Conservation (phyloP, 2,113 vertebrate species). For the Antigone vipio region DNA sequence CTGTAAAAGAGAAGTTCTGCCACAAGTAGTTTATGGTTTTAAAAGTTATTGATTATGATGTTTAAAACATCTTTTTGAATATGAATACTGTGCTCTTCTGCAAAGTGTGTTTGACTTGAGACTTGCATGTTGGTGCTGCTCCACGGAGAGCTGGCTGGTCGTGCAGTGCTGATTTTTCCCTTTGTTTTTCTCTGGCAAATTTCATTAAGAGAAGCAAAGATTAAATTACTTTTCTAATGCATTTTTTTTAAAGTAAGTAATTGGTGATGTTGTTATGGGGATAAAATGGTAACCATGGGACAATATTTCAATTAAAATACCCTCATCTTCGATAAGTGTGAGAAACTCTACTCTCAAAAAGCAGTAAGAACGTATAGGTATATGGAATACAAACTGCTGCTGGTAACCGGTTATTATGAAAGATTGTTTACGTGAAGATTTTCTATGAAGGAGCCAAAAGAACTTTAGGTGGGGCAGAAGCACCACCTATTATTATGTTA, state of each 20-base stretch:
- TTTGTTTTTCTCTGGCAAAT: constrained; percentile 51
- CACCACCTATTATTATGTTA: constrained; percentile 54
- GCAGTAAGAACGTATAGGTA: not conserved
- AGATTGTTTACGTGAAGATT: constrained; percentile 37
- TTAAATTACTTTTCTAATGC: constrained; percentile 58
- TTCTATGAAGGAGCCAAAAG: constrained; percentile 53
- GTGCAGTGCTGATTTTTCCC: not conserved
- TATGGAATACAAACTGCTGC: not conserved
- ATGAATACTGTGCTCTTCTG: not conserved
- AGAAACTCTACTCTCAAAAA: constrained; percentile 1
- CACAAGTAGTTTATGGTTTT: not conserved
- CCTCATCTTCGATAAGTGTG: not conserved
- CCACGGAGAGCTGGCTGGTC: not conserved
- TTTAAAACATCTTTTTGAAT: not conserved
- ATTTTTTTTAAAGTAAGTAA: constrained; percentile 55
- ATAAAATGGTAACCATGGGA: constrained; percentile 37
- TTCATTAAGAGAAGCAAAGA: constrained; percentile 55
- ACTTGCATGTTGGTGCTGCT: not conserved
- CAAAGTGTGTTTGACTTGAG: not conserved
- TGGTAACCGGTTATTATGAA: constrained; percentile 8
- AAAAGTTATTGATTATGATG: not conserved
- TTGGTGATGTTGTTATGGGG: constrained; percentile 50
- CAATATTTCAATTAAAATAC: constrained; percentile 38
- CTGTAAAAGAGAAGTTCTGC: not conserved
- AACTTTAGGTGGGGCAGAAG: constrained; percentile 53